Evolutionary conservation across 2,113 vertebrate genomes (phyloP).

Genomic region (Datnioides undecimradiatus): DNA sequence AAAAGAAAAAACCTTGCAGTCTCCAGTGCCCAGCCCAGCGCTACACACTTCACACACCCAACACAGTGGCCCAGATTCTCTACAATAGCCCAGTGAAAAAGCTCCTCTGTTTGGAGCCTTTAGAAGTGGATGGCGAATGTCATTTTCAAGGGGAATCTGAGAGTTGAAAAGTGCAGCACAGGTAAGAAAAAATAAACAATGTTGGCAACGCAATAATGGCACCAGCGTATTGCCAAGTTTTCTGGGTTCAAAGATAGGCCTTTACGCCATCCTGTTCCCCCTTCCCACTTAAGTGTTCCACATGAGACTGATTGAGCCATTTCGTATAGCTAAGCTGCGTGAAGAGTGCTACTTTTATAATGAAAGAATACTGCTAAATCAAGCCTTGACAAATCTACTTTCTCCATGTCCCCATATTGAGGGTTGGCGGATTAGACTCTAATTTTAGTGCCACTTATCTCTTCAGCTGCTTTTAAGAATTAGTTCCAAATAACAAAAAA

Average conservation of each 20-base stretch:
- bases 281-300: constrained; percentile 41
- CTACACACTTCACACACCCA: constrained; percentile 55
- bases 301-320: constrained; percentile 76
- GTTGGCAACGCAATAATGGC: constrained; percentile 34
- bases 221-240: constrained; percentile 39
- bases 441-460: constrained; percentile 81
- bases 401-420: constrained; percentile 76
- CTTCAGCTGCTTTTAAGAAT: constrained; percentile 75
- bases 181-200: constrained; percentile 62
- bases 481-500: constrained; percentile 78
- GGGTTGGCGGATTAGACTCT: constrained; percentile 75
- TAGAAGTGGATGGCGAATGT: constrained; percentile 39
- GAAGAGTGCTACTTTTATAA: constrained; percentile 73
- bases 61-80: constrained; percentile 64
- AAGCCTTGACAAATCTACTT: constrained; percentile 83
- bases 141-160: constrained; percentile 47
- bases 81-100: constrained; percentile 50
- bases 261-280: neutral
- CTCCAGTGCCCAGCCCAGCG: constrained; percentile 49
- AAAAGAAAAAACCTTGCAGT: neutral
- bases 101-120: constrained; percentile 42
- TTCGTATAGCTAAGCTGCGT: constrained; percentile 72
- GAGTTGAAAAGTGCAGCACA: constrained; percentile 63
- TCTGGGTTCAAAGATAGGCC: constrained; percentile 62
- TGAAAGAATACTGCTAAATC: constrained; percentile 78